Base-by-base conservation (phyloP, 2,888 invertebrate genomes). In the Dicyrtoma fusca region DNA sequence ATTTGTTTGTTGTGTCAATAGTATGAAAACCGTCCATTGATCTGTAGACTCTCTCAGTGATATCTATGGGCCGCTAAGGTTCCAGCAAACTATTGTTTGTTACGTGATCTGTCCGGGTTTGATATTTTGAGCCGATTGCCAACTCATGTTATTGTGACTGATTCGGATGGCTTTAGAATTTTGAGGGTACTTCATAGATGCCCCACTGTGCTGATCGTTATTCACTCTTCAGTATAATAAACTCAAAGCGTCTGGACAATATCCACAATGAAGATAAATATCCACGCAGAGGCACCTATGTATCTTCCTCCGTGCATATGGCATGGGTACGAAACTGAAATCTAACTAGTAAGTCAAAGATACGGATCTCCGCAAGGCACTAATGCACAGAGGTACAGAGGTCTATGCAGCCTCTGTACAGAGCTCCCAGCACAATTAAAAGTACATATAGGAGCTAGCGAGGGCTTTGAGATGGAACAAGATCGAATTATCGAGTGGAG, bases 201-300 rank as follows among this genome's bases (percentile, higher is more conserved):
- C 42, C 61, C 61, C n/a, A 61, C 61, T 61, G 61, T 34, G 61
- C 26, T 21, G 19, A 42, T 61, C 10, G 59, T 59, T 34, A 25
- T 25, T 21, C 23, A 21, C 55, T 19, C 66, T 44, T 66, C 34
- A 55, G 14, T 14, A 44, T 44, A 66, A 53, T 66, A 25, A 66
- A 66, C 53, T 66, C 66, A 66, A 66, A 21, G 21, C 11, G 6
- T 53, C 34, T 53, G 66, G 53, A 66, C 66, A 53, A 49, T 65
- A 2, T 6, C 19, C 53, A 8, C 34, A 8, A 34, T 34, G 34
- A 34, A 34, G 34, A 34, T 34, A 34, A 34, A 34, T 34, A 57
- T 25, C 13, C 25, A 17, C 17, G n/a, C n/a, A n/a, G n/a, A n/a
- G n/a, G n/a, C 51, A 51, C 17, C 17, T 10, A 19, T 23, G 23